These are phyloP conservation scores for Garrulus glandarius DNA, from an alignment of 2,797 vertebrate species.

Conservation along the genomic window DNA sequence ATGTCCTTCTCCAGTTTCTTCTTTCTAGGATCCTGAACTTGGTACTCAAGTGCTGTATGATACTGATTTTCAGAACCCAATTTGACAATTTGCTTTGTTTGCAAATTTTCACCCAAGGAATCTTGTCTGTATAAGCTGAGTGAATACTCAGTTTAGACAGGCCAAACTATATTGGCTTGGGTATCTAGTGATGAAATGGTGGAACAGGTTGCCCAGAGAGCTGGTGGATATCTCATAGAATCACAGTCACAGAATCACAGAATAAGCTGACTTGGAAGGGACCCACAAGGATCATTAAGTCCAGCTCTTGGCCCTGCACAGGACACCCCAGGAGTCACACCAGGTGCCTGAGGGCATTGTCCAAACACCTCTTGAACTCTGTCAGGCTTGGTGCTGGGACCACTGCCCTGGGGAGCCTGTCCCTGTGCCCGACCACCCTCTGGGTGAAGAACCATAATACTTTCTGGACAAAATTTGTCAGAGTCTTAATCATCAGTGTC, in stretches of 20 bases:
- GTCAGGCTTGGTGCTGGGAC: neutral
- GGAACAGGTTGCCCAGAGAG: neutral
- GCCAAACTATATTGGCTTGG: rapidly evolving
- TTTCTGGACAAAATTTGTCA: neutral
- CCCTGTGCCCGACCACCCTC: no score
- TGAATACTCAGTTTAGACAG: neutral
- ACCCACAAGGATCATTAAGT: neutral
- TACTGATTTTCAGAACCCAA: neutral
- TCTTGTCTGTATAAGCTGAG: neutral
- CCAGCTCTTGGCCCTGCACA: neutral
- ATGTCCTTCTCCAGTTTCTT: neutral
- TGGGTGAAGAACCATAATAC: no score
- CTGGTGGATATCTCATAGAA: neutral
- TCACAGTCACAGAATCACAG: no score
- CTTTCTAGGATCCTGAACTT: neutral
- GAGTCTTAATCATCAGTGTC: neutral
- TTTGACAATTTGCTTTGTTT: neutral
- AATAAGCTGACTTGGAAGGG: neutral
- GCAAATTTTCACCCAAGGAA: neutral
- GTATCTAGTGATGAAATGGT: neutral
- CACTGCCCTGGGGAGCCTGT: no score
- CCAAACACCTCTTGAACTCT: neutral
- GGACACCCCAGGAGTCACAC: no score
- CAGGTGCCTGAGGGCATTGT: neutral
- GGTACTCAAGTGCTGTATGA: neutral